These are phyloP conservation scores for Rhyzopertha dominica DNA, from an alignment of 1,140 invertebrate genomes.

Conservation along the genomic window DNA sequence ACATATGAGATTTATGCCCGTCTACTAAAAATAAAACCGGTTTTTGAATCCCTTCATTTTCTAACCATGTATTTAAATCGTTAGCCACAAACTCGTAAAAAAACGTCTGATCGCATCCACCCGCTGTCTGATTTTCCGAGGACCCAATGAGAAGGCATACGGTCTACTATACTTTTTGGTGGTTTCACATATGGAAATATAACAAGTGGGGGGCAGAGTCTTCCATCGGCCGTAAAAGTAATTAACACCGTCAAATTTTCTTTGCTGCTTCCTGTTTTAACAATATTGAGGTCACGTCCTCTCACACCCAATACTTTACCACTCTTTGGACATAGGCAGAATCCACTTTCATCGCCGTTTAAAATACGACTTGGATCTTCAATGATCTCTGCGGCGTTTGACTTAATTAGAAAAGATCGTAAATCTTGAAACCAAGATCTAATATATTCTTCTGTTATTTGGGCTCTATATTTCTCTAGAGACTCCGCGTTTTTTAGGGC, in stretches of 20 bases:
- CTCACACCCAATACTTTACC: constrained; percentile 25
- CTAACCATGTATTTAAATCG: constrained; percentile 34
- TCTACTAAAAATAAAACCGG: constrained; percentile 13
- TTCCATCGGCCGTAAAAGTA: constrained; percentile 3
- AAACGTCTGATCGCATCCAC: constrained; percentile 41
- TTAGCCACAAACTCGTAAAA: constrained; percentile 43
- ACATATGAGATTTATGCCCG: constrained; percentile 32
- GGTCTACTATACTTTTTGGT: constrained; percentile 22
- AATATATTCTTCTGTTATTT: constrained; percentile 2
- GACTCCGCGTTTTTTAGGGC: constrained; percentile 5
- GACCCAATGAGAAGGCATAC: constrained; percentile 33
- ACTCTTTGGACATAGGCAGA: constrained; percentile 23
- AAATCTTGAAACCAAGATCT: constrained; percentile 3
- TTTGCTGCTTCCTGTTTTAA: constrained; percentile 37
- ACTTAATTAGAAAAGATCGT: constrained; percentile 4
- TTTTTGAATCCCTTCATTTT: constrained; percentile 32
- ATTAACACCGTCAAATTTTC: constrained; percentile 16
- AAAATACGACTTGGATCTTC: constrained; percentile 17
- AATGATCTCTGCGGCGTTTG: constrained; percentile 18
- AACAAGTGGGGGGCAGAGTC: constrained; percentile 8
- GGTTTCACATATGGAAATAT: constrained; percentile 27
- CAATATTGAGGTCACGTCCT: constrained; percentile 33
- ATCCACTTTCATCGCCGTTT: constrained; percentile 28
- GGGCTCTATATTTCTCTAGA: background rate
- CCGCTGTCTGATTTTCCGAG: constrained; percentile 38